Evolutionary conservation across 2,888 invertebrate genomes (phyloP), one percentile per base, ranked within the genome.

Genomic region (Biston betularia): DNA sequence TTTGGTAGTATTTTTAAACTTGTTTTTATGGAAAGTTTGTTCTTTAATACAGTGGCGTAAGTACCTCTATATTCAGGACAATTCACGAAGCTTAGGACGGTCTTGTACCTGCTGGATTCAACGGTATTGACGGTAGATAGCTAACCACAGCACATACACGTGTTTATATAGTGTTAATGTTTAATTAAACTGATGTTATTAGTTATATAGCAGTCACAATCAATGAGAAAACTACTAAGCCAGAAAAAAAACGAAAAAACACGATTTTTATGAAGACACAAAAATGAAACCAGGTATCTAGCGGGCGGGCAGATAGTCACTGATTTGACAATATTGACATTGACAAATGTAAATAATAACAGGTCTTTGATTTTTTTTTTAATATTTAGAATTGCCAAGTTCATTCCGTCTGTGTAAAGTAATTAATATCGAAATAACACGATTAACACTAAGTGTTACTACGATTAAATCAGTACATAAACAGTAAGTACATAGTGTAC

Each of bases 241-340:
- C 6, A n/a, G 12, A 6, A n/a, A 44, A 15, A 2, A 12, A 50
- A 50, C 6, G 35, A n/a, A 50, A 24, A 34, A 35, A 50, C 35
- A 50, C 50, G 12, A 50, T 8, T 50, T 49, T 49, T 11, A 34
- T n/a, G 34, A 50, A 50, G n/a, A 50, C 34, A 24, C 24, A 24
- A 1, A 24, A 24, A 49, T 10, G 33, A 50, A 45, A 45, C 2
- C 7, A 12, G 11, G 44, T 45, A 7, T 11, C 42, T 11, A 42
- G 11, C 11, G 42, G 11, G 11, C 42, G 42, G 6, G 6, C 38
- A 38, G 6, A 6, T 9, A 38, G 38, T 8, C 38, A 38, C 9
- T 8, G 8, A 38, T 6, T 7, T 35, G 5, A 35, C 35, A 35
- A n/a, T n/a, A n/a, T n/a, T 40, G 40, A 40, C 40, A 40, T 11